These are phyloP conservation scores for Dioctria rufipes DNA, from an alignment of 2,888 invertebrate species.

Conservation along the genomic window DNA sequence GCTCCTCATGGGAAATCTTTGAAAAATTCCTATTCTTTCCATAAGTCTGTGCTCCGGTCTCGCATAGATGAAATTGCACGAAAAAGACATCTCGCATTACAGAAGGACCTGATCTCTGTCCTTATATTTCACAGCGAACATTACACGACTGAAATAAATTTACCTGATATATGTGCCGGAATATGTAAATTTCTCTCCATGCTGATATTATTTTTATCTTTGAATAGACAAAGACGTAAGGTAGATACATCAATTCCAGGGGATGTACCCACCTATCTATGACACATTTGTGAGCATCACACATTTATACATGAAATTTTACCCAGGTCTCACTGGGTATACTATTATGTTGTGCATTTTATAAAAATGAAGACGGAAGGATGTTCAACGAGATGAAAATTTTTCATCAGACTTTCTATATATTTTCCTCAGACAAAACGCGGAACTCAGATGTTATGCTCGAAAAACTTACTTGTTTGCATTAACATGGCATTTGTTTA, in stretches of 20 bases:
- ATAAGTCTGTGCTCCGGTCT: not conserved
- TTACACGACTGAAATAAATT: constrained; percentile 20
- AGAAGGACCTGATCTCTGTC: constrained; percentile 25
- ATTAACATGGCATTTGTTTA: constrained; percentile 38
- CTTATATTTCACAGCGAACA: constrained; percentile 17
- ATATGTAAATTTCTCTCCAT: constrained; percentile 26
- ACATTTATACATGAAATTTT: not conserved
- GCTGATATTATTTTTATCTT: constrained; percentile 29
- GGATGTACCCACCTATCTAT: not conserved
- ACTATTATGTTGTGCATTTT: constrained; percentile 29
- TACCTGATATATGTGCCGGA: constrained; percentile 25
- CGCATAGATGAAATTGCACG: not conserved
- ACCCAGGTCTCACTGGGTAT: not conserved
- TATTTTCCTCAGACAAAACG: not conserved
- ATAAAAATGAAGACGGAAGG: constrained; percentile 39
- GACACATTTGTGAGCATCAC: not conserved
- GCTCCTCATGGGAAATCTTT: constrained; percentile 25
- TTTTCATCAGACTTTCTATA: constrained; percentile 29
- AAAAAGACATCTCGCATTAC: constrained; percentile 22
- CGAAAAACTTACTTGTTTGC: constrained; percentile 24
- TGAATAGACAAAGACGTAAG: constrained; percentile 7
- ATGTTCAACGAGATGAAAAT: constrained; percentile 35
- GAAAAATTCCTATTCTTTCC: not conserved
- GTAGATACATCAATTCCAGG: constrained; percentile 12
- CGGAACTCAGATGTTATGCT: constrained; percentile 23